Evolutionary conservation across 2,888 invertebrate genomes (phyloP).

Genomic region (Drosophila quinaria): DNA sequence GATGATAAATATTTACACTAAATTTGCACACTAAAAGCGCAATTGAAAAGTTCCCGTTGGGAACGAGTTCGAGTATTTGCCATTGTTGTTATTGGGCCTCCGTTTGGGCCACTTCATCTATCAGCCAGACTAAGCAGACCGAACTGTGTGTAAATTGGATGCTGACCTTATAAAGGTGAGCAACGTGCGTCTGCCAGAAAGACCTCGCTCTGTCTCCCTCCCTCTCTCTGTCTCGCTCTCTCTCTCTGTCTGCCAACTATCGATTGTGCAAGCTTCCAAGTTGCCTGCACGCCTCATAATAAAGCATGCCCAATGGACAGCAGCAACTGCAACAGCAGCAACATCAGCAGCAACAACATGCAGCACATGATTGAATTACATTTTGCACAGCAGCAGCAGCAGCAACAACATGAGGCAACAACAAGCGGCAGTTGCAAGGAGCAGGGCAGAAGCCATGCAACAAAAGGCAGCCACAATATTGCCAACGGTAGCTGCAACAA

Average conservation of each 20-base stretch:
- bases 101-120: slow-evolving; percentile 29
- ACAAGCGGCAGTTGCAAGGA: slow-evolving; percentile 36
- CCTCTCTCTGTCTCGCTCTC: background rate
- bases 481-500: slow-evolving; percentile 64
- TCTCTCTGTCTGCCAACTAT: slow-evolving; percentile 26
- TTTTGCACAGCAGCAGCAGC: slow-evolving; percentile 69
- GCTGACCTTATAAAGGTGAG: slow-evolving; percentile 83
- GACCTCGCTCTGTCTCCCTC: slow-evolving; percentile 36
- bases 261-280: slow-evolving; percentile 72
- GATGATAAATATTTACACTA: slow-evolving; percentile 32
- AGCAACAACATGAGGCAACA: slow-evolving; percentile 14
- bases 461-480: slow-evolving; percentile 61
- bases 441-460: slow-evolving; percentile 61
- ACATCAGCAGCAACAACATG: slow-evolving; percentile 24
- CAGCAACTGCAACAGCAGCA: slow-evolving; percentile 27
- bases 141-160: slow-evolving; percentile 57
- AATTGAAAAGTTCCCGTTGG: slow-evolving; percentile 20
- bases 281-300: slow-evolving; percentile 63
- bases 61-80: slow-evolving; percentile 3
- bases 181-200: slow-evolving; percentile 77
- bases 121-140: slow-evolving; percentile 24
- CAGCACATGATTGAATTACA: slow-evolving; percentile 73
- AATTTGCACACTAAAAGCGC: slow-evolving; percentile 43
- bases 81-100: slow-evolving; percentile 13
- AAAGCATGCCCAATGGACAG: slow-evolving; percentile 64